Evolutionary conservation across 2,888 invertebrate genomes (phyloP).

Genomic region (Rhorus exstirpatorius): DNA sequence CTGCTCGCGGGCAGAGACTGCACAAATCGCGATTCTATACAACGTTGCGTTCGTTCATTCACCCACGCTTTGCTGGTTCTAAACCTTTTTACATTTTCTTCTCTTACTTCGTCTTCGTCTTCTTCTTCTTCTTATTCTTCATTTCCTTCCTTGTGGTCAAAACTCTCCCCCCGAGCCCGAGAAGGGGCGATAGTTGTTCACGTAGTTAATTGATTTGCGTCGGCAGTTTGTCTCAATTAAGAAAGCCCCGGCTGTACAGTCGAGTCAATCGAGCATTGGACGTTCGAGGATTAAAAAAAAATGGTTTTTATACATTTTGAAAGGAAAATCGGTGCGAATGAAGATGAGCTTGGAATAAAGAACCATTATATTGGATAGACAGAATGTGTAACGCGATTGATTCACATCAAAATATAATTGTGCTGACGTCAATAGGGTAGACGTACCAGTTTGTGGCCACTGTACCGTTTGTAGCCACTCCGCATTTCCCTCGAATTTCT

Average conservation of each 20-base stretch:
- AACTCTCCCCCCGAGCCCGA: background rate
- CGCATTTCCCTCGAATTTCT: too few species aligned
- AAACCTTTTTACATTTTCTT: background rate
- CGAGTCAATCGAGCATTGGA: background rate
- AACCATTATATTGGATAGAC: background rate
- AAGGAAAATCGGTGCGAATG: background rate
- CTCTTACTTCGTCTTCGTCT: conserved; percentile 20
- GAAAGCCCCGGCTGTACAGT: conserved; percentile 12
- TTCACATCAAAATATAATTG: too few species aligned
- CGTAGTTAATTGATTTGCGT: conserved; percentile 52
- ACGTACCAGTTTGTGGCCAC: too few species aligned
- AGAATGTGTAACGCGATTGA: background rate
- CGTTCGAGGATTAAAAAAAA: background rate
- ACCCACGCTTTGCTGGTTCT: conserved; percentile 55
- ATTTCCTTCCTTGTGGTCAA: conserved; percentile 8
- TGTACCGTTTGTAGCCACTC: too few species aligned
- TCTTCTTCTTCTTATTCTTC: conserved; percentile 7
- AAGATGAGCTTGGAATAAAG: background rate
- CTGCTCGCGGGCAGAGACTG: conserved; percentile 5
- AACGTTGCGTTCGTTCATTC: conserved; percentile 40
- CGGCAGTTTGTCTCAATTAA: conserved; percentile 64
- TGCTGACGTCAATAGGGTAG: too few species aligned
- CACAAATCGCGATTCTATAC: conserved; percentile 39
- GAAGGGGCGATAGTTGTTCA: conserved; percentile 19
- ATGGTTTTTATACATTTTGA: background rate